Evolutionary conservation across 2,888 invertebrate genomes (phyloP).

Genomic region (Dicroscelio sp.): DNA sequence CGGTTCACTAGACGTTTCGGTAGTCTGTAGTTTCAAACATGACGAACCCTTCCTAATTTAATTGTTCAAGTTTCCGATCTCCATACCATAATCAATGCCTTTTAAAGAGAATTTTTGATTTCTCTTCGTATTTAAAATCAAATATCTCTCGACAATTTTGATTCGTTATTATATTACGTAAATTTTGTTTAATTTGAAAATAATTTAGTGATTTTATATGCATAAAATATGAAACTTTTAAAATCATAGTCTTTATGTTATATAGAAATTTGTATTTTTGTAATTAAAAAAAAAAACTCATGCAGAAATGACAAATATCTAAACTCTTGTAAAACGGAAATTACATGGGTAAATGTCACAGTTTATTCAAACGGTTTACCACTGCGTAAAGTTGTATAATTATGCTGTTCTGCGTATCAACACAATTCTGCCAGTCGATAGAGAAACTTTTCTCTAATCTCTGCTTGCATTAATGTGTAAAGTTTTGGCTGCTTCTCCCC

Average conservation of each 20-base stretch:
- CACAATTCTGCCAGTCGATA: conserved; percentile 72
- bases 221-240: not conserved
- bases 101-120: conserved; percentile 67
- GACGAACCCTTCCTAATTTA: conserved; percentile 87
- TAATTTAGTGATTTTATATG: not conserved
- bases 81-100: conserved; percentile 46
- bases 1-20: conserved; percentile 85
- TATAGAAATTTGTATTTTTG: not conserved
- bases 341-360: conserved; percentile 30
- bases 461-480: conserved; percentile 75
- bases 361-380: conserved; percentile 62
- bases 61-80: conserved; percentile 87
- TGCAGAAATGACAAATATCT: not conserved
- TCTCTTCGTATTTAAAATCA: conserved; percentile 31
- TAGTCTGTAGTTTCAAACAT: conserved; percentile 86
- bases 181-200: not conserved
- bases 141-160: no score
- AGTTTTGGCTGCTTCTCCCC: conserved; percentile 63
- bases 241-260: not conserved
- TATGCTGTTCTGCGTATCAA: conserved; percentile 72
- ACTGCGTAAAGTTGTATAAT: conserved; percentile 56
- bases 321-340: conserved; percentile 9
- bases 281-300: not conserved
- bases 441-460: conserved; percentile 78
- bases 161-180: no score